Base-by-base conservation (phyloP, 2,797 vertebrate species). In the Siniperca undulata region DNA sequence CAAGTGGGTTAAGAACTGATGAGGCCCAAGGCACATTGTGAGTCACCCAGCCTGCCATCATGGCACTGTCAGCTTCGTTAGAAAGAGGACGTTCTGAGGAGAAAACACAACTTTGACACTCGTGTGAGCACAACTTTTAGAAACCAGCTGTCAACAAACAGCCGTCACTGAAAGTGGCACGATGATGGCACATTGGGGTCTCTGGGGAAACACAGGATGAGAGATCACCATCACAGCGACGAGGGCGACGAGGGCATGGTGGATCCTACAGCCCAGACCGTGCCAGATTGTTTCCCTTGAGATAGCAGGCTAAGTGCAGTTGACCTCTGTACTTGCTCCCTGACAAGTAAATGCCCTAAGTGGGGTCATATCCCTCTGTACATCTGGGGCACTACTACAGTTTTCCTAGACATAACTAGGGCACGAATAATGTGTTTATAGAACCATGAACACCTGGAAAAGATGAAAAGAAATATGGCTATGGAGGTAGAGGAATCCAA, bases 291-390 rank as follows among this genome's bases (percentile, higher is more conserved):
- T 79, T 83, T 77, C 88, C 88, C 83, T 24, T 44, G 88, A 91
- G 92, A 86, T 40, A 48, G 62, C 59, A 73, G 59, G 64, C 74
- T 67, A 74, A 83, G 83, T 68, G 80, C 1, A 2, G 65, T 38
- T 81, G 86, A 89, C 84, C 82, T 82, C 69, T 65, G 66, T 60
- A 40, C 78, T 87, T 58, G 59, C 67, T 74, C 73, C 73, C 24
- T 91, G 89, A 90, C 86, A 89, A 79, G 72, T 76, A 83, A 86
- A 74, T 68, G 59, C 59, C 77, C 70, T 81, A 48, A 81, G 81
- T 67, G 74, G 56, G 67, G 70, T 71, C 71, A 64, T 13, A 74
- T 74, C 65, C 71, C 40, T 65, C 78, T 80, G 70, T 75, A 61
- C 71, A 92, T 83, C 60, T 77, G 70, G n/a, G 72, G 67, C 40